Percentiles rank a stretch among this genome's conserved stretches.
These are phyloP conservation scores for Actinia tenebrosa DNA, from an alignment of 64 coral and sea anemone species.

Conservation along the genomic window DNA sequence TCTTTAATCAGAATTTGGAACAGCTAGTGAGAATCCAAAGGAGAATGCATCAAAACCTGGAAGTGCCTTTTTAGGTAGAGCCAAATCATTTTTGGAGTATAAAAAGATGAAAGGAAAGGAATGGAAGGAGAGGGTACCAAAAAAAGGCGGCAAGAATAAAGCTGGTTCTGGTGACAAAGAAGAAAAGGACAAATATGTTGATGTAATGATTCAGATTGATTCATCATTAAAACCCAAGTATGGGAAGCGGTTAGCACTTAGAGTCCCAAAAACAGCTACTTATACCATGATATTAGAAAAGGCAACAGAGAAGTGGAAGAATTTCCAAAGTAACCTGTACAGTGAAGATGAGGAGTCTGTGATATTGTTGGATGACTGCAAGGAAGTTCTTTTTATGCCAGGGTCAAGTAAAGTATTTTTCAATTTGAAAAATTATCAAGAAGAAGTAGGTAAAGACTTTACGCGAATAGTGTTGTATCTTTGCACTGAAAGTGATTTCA, in stretches of 20 bases:
- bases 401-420: constrained; percentile 61
- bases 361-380: constrained; percentile 55
- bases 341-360: constrained; percentile 69
- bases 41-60: not conserved
- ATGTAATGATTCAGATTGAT: constrained; percentile 50
- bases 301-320: constrained; percentile 60
- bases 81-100: constrained; percentile 22
- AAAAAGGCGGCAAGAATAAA: constrained; percentile 29
- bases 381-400: constrained; percentile 68
- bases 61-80: constrained; percentile 1
- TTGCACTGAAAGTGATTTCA: constrained; percentile 64
- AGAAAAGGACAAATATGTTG: constrained; percentile 18
- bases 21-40: not conserved
- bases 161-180: constrained; percentile 11
- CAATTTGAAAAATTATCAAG: constrained; percentile 43
- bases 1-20: not conserved
- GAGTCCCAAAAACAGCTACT: constrained; percentile 37
- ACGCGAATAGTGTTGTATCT: constrained; percentile 69
- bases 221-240: constrained; percentile 47
- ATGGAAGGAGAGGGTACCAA: constrained; percentile 18
- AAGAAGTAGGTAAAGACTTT: constrained; percentile 72
- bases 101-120: constrained; percentile 14
- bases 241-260: constrained; percentile 57
- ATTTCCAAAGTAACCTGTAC: constrained; percentile 52
- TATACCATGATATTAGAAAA: constrained; percentile 46